Evolutionary conservation across 2,113 vertebrate species (phyloP).

Genomic region (Chamaea fasciata): DNA sequence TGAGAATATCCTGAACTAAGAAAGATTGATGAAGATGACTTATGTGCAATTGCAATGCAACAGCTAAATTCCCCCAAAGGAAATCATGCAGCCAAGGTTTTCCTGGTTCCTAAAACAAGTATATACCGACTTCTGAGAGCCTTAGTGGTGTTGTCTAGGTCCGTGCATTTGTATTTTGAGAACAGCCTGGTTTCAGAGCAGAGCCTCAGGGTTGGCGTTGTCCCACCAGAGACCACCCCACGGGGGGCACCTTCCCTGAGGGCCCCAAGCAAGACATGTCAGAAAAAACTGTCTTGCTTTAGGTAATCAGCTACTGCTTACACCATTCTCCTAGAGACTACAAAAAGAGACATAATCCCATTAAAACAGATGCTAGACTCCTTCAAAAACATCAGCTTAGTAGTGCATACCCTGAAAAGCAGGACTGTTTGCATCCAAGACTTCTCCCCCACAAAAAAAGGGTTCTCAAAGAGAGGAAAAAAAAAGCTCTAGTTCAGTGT

Average conservation of each 20-base stretch:
- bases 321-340: neutral
- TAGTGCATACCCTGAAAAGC: neutral
- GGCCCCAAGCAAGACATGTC: rapidly evolving
- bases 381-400: neutral
- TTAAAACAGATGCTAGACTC: neutral
- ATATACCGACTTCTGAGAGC: neutral
- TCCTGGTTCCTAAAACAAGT: neutral
- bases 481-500: neutral
- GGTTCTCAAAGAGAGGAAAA: neutral
- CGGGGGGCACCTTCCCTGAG: rapidly evolving
- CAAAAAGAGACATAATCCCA: neutral
- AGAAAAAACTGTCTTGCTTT: neutral
- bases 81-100: neutral
- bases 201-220: neutral
- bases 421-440: neutral
- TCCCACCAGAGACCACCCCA: neutral
- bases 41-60: neutral
- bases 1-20: neutral
- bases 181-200: neutral
- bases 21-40: neutral
- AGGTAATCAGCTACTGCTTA: neutral
- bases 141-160: neutral
- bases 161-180: neutral
- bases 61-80: neutral
- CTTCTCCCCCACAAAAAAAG: neutral